These are phyloP conservation scores for Neotoma lepida DNA, from an alignment of 2,113 vertebrate species.

Conservation along the genomic window DNA sequence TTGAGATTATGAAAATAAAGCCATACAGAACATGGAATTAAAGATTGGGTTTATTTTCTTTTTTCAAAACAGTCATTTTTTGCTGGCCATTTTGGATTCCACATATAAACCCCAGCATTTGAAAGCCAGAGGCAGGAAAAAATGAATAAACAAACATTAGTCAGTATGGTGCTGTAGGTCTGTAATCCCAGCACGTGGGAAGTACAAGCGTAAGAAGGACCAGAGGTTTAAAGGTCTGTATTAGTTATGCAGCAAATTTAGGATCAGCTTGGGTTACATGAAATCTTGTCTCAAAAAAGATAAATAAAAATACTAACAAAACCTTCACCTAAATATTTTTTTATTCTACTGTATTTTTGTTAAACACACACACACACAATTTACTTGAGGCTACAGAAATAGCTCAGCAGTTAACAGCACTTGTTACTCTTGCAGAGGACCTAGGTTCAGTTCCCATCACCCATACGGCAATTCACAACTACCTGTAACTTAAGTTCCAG, in stretches of 20 bases:
- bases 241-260: neutral
- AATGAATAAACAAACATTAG: neutral
- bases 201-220: neutral
- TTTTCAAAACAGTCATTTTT: neutral
- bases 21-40: constrained; percentile 4
- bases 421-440: neutral
- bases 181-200: neutral
- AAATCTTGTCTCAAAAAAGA: neutral
- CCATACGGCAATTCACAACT: neutral
- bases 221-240: neutral
- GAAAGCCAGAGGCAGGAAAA: neutral
- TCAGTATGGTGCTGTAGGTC: neutral
- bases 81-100: neutral
- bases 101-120: neutral
- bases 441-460: neutral
- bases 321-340: neutral
- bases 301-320: neutral
- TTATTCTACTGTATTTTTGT: neutral
- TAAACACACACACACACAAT: neutral
- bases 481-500: neutral
- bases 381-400: neutral
- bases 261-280: neutral
- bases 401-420: neutral
- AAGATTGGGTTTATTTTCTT: neutral
- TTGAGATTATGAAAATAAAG: neutral